These are phyloP conservation scores for Pygmarrhopalites habei DNA, from an alignment of 1,140 invertebrate genomes.

Conservation along the genomic window DNA sequence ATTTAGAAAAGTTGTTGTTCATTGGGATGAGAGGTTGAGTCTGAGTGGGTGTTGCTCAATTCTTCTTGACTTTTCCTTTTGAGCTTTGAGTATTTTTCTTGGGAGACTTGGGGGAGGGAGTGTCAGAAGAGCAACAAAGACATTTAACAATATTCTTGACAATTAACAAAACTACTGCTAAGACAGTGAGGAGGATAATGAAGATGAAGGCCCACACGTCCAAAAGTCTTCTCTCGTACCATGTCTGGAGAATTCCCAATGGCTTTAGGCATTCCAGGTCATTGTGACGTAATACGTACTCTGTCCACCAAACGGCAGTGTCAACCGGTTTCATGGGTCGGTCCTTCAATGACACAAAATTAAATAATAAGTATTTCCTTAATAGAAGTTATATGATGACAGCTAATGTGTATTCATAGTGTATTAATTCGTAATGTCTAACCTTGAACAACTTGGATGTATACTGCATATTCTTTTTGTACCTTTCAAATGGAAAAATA, in stretches of 20 bases:
- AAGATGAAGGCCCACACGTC: conserved; percentile 31
- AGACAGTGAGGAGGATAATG: background rate
- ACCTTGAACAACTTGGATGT: too few species aligned
- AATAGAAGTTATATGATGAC: conserved; percentile 2
- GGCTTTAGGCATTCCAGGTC: conserved; percentile 19
- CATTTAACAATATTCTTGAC: background rate
- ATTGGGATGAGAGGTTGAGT: too few species aligned
- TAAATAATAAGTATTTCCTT: conserved; percentile 14
- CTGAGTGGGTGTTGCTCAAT: too few species aligned
- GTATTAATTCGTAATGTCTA: too few species aligned
- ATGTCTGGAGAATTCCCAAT: conserved; percentile 16
- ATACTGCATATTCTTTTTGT: too few species aligned
- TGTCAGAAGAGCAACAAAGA: background rate
- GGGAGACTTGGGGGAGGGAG: too few species aligned
- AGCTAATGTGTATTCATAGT: too few species aligned
- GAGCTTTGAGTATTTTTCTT: too few species aligned
- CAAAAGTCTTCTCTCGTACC: conserved; percentile 24
- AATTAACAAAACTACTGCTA: background rate
- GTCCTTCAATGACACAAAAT: conserved; percentile 20
- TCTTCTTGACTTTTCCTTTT: too few species aligned
- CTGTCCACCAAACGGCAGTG: conserved; percentile 36
- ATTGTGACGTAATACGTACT: conserved; percentile 35
- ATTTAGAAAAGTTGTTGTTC: too few species aligned
- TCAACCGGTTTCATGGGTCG: conserved; percentile 25
- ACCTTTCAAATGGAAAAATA: background rate